Evolutionary conservation across 2,113 vertebrate genomes (phyloP), one percentile per base, ranked within the genome.

Genomic region (Poecilia latipinna): DNA sequence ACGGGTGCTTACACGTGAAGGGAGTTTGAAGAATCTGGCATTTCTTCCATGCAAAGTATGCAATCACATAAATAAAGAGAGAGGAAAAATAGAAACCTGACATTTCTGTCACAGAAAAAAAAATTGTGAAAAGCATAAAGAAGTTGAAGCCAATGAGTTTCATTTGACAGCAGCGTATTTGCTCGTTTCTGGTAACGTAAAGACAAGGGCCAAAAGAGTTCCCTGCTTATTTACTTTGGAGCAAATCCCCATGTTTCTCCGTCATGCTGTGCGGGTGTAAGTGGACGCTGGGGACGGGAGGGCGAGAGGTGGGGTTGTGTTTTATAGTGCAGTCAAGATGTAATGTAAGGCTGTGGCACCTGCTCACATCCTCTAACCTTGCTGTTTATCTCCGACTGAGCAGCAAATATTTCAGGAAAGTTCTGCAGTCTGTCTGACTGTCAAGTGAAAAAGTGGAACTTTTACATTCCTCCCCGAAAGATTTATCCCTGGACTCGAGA

Each of bases 321-420:
- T 63, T 65, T 48, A 72, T 64, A 26, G 57, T 31, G 63, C 57
- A 83, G 79, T 67, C 4, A 19, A 72, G 61, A 82, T 84, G 63
- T 87, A 80, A 89, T 84, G 87, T 79, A 72, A 74, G 75, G 65
- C 78, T 76, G 65, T 66, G 72, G 78, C 76, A 86, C 73, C 87
- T 82, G 86, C 80, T 86, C 80, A 77, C 62, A 44, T 81, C 42
- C 77, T 80, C 32, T 28, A 79, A 62, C 66, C 26, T 72, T 39
- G 37, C 75, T 84, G 66, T 88, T 81, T 84, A 80, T 89, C 80
- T 88, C 80, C 78, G 61, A 62, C 83, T 71, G 83, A 81, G 84
- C 85, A 77, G 74, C 61, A 71, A 74, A 68, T 71, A 72, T 84
- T 70, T 83, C 73, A 69, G 72, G 29, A 71, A 85, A 83, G 74